A percentile compares a stretch with the other conserved stretches of the same genome.
phyloP scores from a whole-genome alignment of 2,888 invertebrate species.

The Eudemis profundana region DNA sequence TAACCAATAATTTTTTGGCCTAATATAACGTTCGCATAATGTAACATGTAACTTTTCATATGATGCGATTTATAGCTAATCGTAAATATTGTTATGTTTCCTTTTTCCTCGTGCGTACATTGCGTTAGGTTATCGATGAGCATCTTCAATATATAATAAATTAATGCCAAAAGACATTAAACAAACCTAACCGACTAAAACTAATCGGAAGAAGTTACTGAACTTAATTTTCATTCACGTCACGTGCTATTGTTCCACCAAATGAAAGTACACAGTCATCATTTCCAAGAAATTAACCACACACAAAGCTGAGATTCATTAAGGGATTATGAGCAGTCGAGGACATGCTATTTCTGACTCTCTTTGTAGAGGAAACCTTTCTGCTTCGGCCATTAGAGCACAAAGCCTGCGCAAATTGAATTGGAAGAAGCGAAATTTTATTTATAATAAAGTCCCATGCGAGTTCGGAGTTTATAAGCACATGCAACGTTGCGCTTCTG shows the following conservation, averaged over 20 bases:
- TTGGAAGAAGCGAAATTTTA: slow-evolving; percentile 2
- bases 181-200: not conserved
- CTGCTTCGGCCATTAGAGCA: slow-evolving; percentile 8
- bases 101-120: no score
- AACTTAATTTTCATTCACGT: slow-evolving; percentile 1
- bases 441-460: not conserved
- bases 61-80: no score
- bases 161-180: not conserved
- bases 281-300: slow-evolving; percentile 1
- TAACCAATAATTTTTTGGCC: no score
- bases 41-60: no score
- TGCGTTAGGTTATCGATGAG: no score
- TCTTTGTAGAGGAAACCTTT: slow-evolving; percentile 13
- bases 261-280: not conserved
- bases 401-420: slow-evolving; percentile 28
- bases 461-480: not conserved
- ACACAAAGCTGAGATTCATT: slow-evolving; percentile 21
- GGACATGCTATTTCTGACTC: not conserved
- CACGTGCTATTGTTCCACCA: not conserved
- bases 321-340: slow-evolving; percentile 13
- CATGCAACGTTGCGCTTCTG: not conserved
- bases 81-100: no score
- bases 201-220: not conserved
- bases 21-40: no score
- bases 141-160: no score